Base-by-base conservation (phyloP, 2,888 invertebrate genomes). In the Melipona bicolor region DNA sequence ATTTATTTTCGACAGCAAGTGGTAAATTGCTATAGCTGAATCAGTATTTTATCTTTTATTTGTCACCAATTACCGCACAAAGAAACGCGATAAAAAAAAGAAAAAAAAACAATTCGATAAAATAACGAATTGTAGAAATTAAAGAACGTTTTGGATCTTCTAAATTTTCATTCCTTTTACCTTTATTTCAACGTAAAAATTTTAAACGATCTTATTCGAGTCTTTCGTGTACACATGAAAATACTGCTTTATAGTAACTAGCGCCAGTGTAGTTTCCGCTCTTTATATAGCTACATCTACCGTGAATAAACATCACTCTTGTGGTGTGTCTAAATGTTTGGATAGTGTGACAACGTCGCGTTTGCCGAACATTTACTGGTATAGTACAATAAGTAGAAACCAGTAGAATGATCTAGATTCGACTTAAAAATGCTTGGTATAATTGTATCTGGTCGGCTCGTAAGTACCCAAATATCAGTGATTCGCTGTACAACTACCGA, bases 401-500 rank as follows among this genome's bases (percentile, higher is more conserved):
- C 49, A n/a, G 54, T 84, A 86, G 84, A 86, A 89, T 85, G 86
- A 79, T 89, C 75, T 89, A 89, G 64, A 85, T 64, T 74, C 52
- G 50, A 50, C 50, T 6, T 24, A 61, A 90, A 71, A 32, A 97
- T 97, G 96, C 97, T 98, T 94, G 98, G 97, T 49, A 95, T 98
- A 87, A 96, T 98, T 87, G 97, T 97, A 49, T 97, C 98, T 27
- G 98, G 98, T 79, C 96, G 98, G 93, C 94, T 98, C 95, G 98
- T 98, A 95, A 96, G 96, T 95, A 79, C 67, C 50, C 98, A 95
- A 96, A 96, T 95, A 79, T 68, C 50, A 59, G 75, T 82, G 43
- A 49, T 24, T 73, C 13, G 0, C 43, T n/a, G 24, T 24, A 5
- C 9, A 54, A 49, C 3, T n/a, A 77, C 9, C 27, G n/a, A 15